Base-by-base conservation (phyloP, 1,140 invertebrate genomes). In the Pachyrhynchus sulphureomaculatus region DNA sequence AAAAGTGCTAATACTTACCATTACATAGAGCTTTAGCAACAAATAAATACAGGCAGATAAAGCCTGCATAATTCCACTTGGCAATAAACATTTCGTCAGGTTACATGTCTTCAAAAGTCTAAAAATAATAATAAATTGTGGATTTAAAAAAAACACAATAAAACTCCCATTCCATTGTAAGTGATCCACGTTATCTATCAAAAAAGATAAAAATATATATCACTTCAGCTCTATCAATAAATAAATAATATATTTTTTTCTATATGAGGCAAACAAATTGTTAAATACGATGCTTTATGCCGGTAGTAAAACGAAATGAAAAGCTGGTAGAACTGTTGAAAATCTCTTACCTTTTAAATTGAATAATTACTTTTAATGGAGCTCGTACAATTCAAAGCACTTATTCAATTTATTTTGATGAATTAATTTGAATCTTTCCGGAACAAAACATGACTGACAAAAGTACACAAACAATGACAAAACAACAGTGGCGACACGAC, bases 361-460 rank as follows among this genome's bases (percentile, higher is more conserved):
- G 58, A 44, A 64, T 62, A 60, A 65, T 61, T 53, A 39, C 33
- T 39, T 57, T 45, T 52, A 64, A 60, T 29, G 23, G 51, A 56
- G 49, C 39, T 33, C 39, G 24, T 52, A 51, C 32, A 61, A 66
- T 60, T 63, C 20, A 55, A 39, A 44, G 56, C 60, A 69, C 60
- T 69, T 69, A 69, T 68, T 64, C 68, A 69, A 69, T 69, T 69
- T 68, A 65, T 48, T 65, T 68, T 68, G 32, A 69, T 67, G 56
- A 59, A 68, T 66, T 66, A 65, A 65, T 65, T 65, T 65, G 32
- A 65, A 64, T 57, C 13, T 47, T 45, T 57, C 54, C 54, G 34
- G 51, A 54, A 54, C 20, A 33, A 48, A 36, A 36, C 39, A 52
- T 12, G 18, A 34, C 48, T 32, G 18, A 32, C 45, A 29, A 32